These are phyloP conservation scores for Oasisia sp. DNA, from an alignment of 2,888 invertebrate genomes.

Conservation along the genomic window DNA sequence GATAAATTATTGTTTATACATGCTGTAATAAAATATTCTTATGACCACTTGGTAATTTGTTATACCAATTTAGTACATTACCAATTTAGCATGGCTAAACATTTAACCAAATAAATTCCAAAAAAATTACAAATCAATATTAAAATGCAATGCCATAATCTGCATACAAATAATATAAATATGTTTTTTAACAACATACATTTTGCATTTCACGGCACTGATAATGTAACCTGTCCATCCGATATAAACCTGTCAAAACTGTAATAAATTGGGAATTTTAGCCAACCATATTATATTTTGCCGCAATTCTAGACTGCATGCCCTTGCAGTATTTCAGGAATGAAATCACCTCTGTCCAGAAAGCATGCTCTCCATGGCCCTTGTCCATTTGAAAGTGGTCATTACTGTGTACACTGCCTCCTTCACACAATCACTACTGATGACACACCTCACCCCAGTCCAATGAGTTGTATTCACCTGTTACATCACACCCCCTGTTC, in stretches of 20 bases:
- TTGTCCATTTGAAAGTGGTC: conserved; percentile 17
- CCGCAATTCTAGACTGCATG: no score
- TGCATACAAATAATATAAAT: neutral
- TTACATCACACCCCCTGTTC: neutral
- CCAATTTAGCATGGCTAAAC: no score
- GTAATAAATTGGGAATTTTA: no score
- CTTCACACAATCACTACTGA: neutral
- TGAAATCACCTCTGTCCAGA: no score
- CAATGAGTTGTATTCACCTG: neutral
- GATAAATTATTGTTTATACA: neutral
- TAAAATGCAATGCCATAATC: neutral
- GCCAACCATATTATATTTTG: no score
- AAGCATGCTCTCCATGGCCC: neutral
- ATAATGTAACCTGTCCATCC: no score
- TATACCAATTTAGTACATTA: neutral
- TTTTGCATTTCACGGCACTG: neutral
- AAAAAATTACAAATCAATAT: neutral
- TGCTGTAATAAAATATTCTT: neutral
- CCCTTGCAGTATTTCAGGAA: no score
- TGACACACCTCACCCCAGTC: neutral
- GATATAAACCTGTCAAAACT: no score
- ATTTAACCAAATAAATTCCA: neutral
- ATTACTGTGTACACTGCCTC: neutral
- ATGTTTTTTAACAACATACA: neutral
- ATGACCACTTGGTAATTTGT: neutral